Evolutionary conservation across 2,113 vertebrate species (phyloP).

Genomic region (Phocoena sinus): DNA sequence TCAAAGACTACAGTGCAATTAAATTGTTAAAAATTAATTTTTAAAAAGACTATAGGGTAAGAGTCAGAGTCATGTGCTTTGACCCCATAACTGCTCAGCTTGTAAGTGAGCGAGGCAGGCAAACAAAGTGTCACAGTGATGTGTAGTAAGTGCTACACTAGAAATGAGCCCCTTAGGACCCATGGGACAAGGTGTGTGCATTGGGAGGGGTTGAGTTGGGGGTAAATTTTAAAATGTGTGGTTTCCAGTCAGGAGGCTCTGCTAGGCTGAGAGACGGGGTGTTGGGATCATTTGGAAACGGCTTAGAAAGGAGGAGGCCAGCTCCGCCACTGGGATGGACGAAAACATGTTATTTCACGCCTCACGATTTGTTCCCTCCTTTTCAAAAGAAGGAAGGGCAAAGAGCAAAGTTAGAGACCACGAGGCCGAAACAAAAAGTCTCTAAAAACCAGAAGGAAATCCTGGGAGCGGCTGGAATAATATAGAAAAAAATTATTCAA

Average conservation of each 20-base stretch:
- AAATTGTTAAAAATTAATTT: too few species aligned
- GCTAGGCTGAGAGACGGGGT: not conserved
- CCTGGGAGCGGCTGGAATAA: not conserved
- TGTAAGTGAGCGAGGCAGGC: not conserved
- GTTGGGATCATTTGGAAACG: not conserved
- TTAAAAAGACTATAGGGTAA: not conserved
- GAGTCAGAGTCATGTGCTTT: not conserved
- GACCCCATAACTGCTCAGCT: not conserved
- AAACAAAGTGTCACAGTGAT: not conserved
- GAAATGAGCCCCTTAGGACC: not conserved
- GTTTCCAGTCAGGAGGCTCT: not conserved
- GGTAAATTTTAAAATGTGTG: not conserved
- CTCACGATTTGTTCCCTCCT: not conserved
- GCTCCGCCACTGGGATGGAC: not conserved
- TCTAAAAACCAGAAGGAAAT: not conserved
- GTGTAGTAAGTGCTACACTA: not conserved
- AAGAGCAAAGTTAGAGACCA: not conserved
- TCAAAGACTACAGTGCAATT: not conserved
- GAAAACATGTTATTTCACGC: not conserved
- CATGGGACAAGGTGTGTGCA: not conserved
- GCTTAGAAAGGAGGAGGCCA: not conserved
- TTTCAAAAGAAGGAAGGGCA: not conserved
- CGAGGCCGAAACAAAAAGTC: not conserved
- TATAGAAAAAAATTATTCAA: not conserved
- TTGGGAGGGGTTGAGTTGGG: not conserved